Base-by-base conservation (phyloP, 2,797 vertebrate species). In the Distichodus sexfasciatus region DNA sequence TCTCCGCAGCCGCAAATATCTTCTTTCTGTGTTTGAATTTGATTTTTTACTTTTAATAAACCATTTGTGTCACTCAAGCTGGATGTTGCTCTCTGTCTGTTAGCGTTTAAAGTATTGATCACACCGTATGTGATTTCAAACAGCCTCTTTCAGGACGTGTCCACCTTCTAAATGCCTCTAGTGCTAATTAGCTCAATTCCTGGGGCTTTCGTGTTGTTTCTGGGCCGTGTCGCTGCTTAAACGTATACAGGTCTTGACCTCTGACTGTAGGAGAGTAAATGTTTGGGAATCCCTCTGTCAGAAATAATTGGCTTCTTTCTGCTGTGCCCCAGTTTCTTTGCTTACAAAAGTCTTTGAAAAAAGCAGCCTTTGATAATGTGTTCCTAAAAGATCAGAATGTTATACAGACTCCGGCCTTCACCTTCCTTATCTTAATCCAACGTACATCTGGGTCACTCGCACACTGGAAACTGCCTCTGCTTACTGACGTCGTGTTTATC, bases 251-350 rank as follows among this genome's bases (percentile, higher is more conserved):
- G 35, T 28, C 66, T 66, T 75, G 72, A 77, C 69, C 72, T 65
- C 10, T n/a, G 51, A 75, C 48, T 35, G 46, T 41, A 67, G 57
- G 28, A 72, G 75, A 75, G 66, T 69, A 75, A 29, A 43, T 76
- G 79, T 69, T 68, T 67, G 35, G 72, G 28, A 89, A 88, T 88
- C 85, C 85, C 77, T 78, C 86, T 88, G 88, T 89, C 87, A 88
- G 77, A 76, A 80, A 80, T 87, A 91, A 91, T 91, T 90, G 86
- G 84, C 71, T 82, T 81, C 80, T 17, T 74, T 87, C 76, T 79
- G 79, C 47, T 62, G 60, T 78, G 69, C 50, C 48, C 46, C 74
- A 40, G 19, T 44, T 64, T 41, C 38, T 74, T 74, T 79, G 65
- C 65, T 72, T 72, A 63, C 51, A 74, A 67, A 57, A 60, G 69